A percentile compares a stretch with the other conserved stretches of the same genome.
phyloP scores from a whole-genome alignment of 2,113 vertebrate genomes.

The Andinoacara biseriatus region DNA sequence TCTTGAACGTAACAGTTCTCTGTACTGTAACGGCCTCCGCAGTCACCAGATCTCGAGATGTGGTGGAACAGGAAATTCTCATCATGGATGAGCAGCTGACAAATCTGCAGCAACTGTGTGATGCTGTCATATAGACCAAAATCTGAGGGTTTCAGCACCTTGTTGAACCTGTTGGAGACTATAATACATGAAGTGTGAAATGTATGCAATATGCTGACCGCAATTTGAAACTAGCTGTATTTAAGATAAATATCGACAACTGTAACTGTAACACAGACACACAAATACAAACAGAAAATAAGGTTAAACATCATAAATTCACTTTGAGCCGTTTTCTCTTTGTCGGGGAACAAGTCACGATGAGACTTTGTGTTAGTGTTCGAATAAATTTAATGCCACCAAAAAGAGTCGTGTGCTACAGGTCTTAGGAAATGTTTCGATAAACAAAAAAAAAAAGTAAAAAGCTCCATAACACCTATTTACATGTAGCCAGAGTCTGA shows the following conservation, averaged over 20 bases:
- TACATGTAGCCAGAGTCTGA: slow-evolving; percentile 1
- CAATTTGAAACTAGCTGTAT: too few relatives aligned
- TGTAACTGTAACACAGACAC: too few relatives aligned
- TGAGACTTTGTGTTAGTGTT: neutral
- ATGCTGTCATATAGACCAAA: neutral
- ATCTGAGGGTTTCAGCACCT: neutral
- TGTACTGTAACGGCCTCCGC: too few relatives aligned
- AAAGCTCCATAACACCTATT: slow-evolving; percentile 16
- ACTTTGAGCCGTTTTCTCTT: neutral
- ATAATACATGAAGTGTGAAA: too few relatives aligned
- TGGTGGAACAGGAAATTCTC: neutral
- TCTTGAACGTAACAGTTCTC: too few relatives aligned
- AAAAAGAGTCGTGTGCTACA: slow-evolving; percentile 27
- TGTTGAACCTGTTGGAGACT: neutral
- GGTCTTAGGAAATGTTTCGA: slow-evolving; percentile 5
- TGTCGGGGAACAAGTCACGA: neutral
- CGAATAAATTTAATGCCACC: slow-evolving; percentile 60
- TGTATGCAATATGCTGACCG: too few relatives aligned
- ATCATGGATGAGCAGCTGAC: neutral
- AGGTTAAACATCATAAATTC: neutral
- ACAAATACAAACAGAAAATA: too few relatives aligned
- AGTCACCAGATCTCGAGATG: too few relatives aligned
- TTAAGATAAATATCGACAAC: too few relatives aligned
- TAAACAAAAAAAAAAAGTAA: neutral
- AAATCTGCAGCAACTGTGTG: neutral